These are phyloP conservation scores for Triplophysa siluroides DNA, from an alignment of 2,113 vertebrate genomes.

Conservation along the genomic window DNA sequence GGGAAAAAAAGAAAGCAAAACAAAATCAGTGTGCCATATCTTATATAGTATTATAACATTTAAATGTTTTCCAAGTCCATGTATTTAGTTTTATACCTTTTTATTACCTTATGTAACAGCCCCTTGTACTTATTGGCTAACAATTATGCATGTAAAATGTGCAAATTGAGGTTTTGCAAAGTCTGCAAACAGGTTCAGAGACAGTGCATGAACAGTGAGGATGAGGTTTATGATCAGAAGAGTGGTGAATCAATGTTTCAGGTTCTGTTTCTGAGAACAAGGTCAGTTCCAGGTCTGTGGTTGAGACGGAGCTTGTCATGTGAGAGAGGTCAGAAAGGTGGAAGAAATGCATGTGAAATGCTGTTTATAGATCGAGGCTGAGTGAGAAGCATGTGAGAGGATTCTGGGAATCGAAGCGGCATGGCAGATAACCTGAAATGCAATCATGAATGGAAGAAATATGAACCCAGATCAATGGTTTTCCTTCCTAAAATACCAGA, in stretches of 20 bases:
- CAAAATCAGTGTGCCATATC: not conserved
- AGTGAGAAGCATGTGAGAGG: constrained; percentile 6
- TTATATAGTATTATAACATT: not conserved
- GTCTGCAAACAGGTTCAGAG: no score
- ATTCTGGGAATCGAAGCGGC: constrained; percentile 1
- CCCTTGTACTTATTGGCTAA: not conserved
- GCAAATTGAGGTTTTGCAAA: not conserved
- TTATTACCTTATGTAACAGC: not conserved
- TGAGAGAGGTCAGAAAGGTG: constrained; percentile 31
- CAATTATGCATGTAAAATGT: not conserved
- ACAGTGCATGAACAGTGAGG: not conserved
- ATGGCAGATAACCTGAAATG: not conserved
- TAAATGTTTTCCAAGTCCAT: not conserved
- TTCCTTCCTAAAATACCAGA: constrained; percentile 28
- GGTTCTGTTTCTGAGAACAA: constrained; percentile 7
- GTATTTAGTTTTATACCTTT: not conserved
- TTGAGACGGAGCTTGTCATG: constrained; percentile 2
- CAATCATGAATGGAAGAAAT: constrained; percentile 39
- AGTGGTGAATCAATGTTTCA: not conserved
- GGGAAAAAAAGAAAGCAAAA: not conserved
- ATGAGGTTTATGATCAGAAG: not conserved
- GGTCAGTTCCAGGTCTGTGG: not conserved
- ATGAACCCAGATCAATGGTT: constrained; percentile 1
- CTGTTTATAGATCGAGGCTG: not conserved
- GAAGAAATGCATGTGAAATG: constrained; percentile 29